Percentiles rank a stretch among this genome's conserved stretches.
Conservation (phyloP, 2,888 invertebrate species). For the Octonoba sinensis region DNA sequence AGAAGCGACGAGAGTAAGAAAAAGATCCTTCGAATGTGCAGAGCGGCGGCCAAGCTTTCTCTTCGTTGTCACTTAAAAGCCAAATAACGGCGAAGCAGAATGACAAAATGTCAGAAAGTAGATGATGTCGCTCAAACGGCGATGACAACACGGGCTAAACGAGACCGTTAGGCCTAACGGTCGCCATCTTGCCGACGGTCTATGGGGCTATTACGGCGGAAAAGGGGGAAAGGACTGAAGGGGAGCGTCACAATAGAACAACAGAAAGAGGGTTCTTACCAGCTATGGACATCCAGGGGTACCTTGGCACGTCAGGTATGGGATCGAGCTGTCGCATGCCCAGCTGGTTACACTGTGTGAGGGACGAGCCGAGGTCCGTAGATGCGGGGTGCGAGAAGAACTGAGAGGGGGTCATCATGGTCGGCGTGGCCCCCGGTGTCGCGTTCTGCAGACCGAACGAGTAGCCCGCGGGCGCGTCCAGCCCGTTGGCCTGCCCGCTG, state of each 20-base stretch:
- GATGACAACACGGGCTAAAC: conserved; percentile 59
- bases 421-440: conserved; percentile 52
- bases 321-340: conserved; percentile 75
- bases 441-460: conserved; percentile 66
- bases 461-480: conserved; percentile 69
- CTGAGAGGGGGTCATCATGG: conserved; percentile 84
- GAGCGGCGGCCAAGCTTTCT: conserved; percentile 1
- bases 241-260: conserved; percentile 1
- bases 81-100: conserved; percentile 34
- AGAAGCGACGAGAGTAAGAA: conserved; percentile 13
- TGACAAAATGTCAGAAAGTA: conserved; percentile 50
- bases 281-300: conserved; percentile 97
- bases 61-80: conserved; percentile 48
- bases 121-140: conserved; percentile 12
- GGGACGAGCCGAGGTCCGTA: conserved; percentile 75
- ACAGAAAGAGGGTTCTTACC: conserved; percentile 76
- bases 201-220: conserved; percentile 44
- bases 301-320: conserved; percentile 83
- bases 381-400: conserved; percentile 82
- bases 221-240: not conserved
- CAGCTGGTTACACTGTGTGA: conserved; percentile 81
- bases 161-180: conserved; percentile 64
- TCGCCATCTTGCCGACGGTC: conserved; percentile 61
- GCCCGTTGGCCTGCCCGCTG: conserved; percentile 46
- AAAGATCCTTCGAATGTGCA: conserved; percentile 24